Base-by-base conservation (phyloP, 2,888 invertebrate species). In the Lymantria monacha region DNA sequence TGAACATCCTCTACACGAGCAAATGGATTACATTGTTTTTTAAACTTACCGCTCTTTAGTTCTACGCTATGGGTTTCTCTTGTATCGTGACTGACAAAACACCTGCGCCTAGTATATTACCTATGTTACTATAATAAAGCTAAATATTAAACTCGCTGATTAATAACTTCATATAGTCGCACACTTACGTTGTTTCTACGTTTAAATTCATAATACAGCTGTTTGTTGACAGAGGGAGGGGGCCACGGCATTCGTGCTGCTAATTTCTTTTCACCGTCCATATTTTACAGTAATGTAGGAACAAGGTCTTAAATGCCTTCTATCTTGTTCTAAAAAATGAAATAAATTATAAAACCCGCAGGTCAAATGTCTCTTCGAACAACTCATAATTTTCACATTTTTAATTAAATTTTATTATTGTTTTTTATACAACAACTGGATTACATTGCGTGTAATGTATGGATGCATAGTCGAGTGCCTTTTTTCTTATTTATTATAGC, bases 161-260 rank as follows among this genome's bases (percentile, higher is more conserved):
- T 22, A 22, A 22, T 22, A 3, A 22, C 5, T 22, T 22, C 3
- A 22, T 22, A 22, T 22, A 22, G 22, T 5, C 33, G 33, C 33
- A 33, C 10, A 10, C 10, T 3, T 10, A 7, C 33, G 33, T 10
- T 40, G 55, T 42, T 22, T 46, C 46, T 40, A n/a, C 8, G 46
- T 59, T 55, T 44, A 44, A 53, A 59, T 57, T 63, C 63, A 51
- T 47, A 62, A 67, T 50, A 55, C 84, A 83, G 84, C 83, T 83
- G 79, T 62, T 52, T 60, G 83, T 83, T 83, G 82, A 81, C 56
- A 61, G 57, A 67, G 67, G 30, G 72, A 75, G 81, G 83, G 83
- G 84, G 82, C 81, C 83, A 83, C 70, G 61, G 74, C 65, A 63
- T 64, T 61, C 50, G 55, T 69, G 71, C 67, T 69, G 66, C 53